Conservation (phyloP, 2,113 vertebrate species). For the Dryoscopus gambensis region DNA sequence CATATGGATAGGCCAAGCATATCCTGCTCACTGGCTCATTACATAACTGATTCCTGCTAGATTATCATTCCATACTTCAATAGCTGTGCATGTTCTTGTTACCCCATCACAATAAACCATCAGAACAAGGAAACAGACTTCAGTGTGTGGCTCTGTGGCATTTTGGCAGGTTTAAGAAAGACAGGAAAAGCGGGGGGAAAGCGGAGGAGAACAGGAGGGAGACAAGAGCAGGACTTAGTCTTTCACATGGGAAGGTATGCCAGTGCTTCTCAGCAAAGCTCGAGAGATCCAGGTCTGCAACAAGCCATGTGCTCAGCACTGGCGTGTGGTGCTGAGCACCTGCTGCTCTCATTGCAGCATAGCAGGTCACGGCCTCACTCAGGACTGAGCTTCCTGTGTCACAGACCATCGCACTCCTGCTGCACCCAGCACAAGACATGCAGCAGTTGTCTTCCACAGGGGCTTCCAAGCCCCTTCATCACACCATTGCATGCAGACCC, state of each 20-base stretch:
- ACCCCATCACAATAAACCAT: neutral
- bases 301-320: neutral
- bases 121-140: neutral
- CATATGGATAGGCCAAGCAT: neutral
- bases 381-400: neutral
- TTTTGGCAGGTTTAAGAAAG: neutral
- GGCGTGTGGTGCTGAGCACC: neutral
- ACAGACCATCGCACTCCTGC: accelerated
- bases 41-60: neutral
- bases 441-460: neutral
- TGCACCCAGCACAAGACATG: neutral
- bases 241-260: neutral
- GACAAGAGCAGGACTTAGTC: neutral
- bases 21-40: neutral
- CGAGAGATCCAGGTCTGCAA: neutral
- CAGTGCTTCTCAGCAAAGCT: neutral
- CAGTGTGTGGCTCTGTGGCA: neutral
- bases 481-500: neutral
- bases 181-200: neutral
- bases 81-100: neutral
- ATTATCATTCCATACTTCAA: neutral
- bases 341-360: neutral
- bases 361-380: neutral
- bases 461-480: neutral
- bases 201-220: accelerated